These are phyloP conservation scores for Macroramphosus scolopax DNA, from an alignment of 2,797 vertebrate genomes.

Conservation along the genomic window DNA sequence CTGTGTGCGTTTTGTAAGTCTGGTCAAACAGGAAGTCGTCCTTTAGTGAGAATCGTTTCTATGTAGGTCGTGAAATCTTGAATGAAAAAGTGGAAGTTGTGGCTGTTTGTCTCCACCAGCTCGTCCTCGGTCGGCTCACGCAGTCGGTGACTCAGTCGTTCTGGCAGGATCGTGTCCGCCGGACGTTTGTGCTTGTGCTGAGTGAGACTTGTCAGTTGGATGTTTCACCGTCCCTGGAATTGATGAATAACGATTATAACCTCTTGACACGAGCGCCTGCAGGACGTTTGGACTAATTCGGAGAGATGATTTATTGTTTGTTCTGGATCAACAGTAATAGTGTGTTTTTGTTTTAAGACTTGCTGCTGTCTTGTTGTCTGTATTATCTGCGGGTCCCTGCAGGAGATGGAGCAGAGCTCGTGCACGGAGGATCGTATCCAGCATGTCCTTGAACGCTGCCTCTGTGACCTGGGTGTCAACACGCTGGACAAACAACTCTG, in stretches of 20 bases:
- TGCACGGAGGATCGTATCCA: conserved; percentile 92
- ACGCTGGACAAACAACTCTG: conserved; percentile 75
- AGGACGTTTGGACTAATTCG: conserved; percentile 34
- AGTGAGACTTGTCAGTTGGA: too few relatives aligned
- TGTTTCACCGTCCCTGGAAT: too few relatives aligned
- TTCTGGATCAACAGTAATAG: conserved; percentile 20
- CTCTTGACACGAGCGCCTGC: conserved; percentile 6
- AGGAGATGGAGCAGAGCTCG: conserved; percentile 86
- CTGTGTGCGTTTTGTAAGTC: too few relatives aligned
- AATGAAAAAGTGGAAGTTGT: conserved; percentile 63
- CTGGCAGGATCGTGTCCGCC: too few relatives aligned
- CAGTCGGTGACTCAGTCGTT: too few relatives aligned
- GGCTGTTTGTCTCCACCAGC: conserved; percentile 23
- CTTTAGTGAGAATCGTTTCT: too few relatives aligned
- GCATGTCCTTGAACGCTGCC: conserved; percentile 86
- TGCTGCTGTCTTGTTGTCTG: conserved; percentile 21
- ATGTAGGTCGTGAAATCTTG: too few relatives aligned
- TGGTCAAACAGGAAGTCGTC: too few relatives aligned
- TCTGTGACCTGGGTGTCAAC: conserved; percentile 78
- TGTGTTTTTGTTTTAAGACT: conserved; percentile 21
- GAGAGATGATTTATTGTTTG: conserved; percentile 6
- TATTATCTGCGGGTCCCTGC: conserved; percentile 7
- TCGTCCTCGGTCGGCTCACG: conserved; percentile 36
- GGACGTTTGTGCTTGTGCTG: too few relatives aligned
- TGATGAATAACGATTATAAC: conserved; percentile 6